Conservation (phyloP, 2,113 vertebrate species). For the Nymphicus hollandicus region DNA sequence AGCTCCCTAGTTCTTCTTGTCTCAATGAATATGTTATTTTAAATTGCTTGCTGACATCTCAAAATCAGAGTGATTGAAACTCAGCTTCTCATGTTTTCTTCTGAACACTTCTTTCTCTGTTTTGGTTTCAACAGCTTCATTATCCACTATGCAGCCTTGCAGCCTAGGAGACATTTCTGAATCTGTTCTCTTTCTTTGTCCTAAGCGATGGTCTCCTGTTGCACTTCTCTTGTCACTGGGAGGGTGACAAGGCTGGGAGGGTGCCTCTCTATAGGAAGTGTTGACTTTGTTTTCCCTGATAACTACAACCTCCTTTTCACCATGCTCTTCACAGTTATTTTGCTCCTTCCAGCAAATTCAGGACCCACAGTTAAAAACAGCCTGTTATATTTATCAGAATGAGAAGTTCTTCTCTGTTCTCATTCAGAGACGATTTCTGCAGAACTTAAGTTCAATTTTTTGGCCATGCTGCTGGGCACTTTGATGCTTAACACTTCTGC, state of each 20-base stretch:
- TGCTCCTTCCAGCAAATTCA: background rate
- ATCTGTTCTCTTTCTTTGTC: background rate
- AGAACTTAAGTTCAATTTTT: background rate
- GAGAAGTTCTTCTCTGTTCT: background rate
- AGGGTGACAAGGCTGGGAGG: background rate
- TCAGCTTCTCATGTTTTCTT: background rate
- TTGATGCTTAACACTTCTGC: background rate
- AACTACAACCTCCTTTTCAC: background rate
- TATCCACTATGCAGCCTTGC: background rate
- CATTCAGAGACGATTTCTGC: fast-evolving
- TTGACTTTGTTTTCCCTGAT: background rate
- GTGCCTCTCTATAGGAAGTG: background rate
- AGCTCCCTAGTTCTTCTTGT: background rate
- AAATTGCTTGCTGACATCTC: background rate
- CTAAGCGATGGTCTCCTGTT: background rate
- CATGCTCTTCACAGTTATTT: background rate
- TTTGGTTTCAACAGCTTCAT: background rate
- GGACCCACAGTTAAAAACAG: background rate
- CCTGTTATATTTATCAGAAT: background rate
- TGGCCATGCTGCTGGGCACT: background rate
- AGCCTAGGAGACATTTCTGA: background rate
- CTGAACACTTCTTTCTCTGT: background rate
- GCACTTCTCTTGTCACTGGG: background rate
- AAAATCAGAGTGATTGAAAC: background rate
- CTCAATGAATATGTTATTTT: background rate